These are phyloP conservation scores for Laspeyria flexula DNA, from an alignment of 2,888 invertebrate genomes.

Conservation along the genomic window DNA sequence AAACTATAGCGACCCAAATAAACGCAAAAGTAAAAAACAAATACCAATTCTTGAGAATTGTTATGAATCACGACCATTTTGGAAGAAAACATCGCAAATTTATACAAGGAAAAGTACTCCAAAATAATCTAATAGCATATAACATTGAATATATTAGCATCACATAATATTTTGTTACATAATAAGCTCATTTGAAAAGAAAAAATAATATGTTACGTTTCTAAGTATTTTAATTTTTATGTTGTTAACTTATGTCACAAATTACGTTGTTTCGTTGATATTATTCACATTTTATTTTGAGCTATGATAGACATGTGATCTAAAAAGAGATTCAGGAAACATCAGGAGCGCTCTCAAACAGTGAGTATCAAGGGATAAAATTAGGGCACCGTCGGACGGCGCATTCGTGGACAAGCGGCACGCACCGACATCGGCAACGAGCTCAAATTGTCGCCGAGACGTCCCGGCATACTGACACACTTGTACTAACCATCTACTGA, in stretches of 20 bases:
- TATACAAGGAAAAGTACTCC: slow-evolving; percentile 26
- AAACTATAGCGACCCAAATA: slow-evolving; percentile 28
- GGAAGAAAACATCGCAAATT: slow-evolving; percentile 6
- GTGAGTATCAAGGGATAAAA: slow-evolving; percentile 43
- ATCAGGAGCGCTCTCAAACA: slow-evolving; percentile 23
- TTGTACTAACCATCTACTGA: slow-evolving; percentile 62
- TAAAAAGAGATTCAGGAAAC: slow-evolving; percentile 25
- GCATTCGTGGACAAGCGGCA: slow-evolving; percentile 30
- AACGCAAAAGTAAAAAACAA: slow-evolving; percentile 20
- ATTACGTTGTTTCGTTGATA: slow-evolving; percentile 2
- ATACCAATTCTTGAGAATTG: slow-evolving; percentile 18
- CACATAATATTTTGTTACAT: neutral
- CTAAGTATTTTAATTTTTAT: neutral
- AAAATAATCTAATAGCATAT: slow-evolving; percentile 3
- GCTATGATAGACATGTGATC: neutral
- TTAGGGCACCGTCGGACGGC: slow-evolving; percentile 51
- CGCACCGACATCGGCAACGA: slow-evolving; percentile 50
- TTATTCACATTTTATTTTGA: neutral
- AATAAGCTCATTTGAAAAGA: neutral
- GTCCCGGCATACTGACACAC: slow-evolving; percentile 76
- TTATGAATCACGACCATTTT: slow-evolving; percentile 29
- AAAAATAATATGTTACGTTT: neutral
- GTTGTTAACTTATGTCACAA: slow-evolving; percentile 1
- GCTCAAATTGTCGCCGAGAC: slow-evolving; percentile 74
- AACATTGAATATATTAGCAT: slow-evolving; percentile 18